Evolutionary conservation across 2,888 invertebrate species (phyloP), one percentile per base, ranked within the genome.

Genomic region (Microplitis deprimator): DNA sequence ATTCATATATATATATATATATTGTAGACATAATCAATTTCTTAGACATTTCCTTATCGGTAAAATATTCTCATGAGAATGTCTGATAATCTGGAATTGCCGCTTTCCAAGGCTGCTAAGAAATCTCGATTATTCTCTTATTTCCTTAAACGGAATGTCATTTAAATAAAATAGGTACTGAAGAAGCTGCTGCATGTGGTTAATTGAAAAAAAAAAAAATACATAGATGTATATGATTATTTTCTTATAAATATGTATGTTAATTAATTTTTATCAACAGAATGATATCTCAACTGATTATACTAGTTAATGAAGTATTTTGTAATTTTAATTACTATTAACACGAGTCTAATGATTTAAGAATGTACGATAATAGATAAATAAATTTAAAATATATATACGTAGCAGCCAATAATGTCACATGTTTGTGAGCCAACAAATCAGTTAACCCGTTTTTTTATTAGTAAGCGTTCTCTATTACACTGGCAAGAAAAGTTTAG

Each of bases 401-500:
- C 41, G 6, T n/a, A 68, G 13, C 40, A 68, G 77, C 38, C 68
- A 68, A 41, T n/a, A 61, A 67, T 50, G 70, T 76, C 64, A 73
- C 79, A 72, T 74, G 59, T 77, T 75, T 73, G 39, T 60, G 13
- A 59, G 77, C 80, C 84, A 85, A 85, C 83, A 82, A 79, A 83
- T 81, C 85, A 82, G 85, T 86, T 86, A 84, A 86, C 85, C 86
- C 80, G 78, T 81, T 82, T 86, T 13, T 86, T 84, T 86, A 85
- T 86, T 81, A 82, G 68, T 74, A 68, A 65, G 29, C 64, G 29
- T 64, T 39, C 6, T 40, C 41, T 41, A 59, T 59, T 70, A n/a
- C 38, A 62, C 62, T 29, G 8, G 8, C 62, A 20, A 62, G 16
- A 16, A 6, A 62, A 16, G 65, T 38, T 65, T 17, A 13, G 41